Conservation (phyloP, 1,140 invertebrate genomes). For the Drosophila funebris region DNA sequence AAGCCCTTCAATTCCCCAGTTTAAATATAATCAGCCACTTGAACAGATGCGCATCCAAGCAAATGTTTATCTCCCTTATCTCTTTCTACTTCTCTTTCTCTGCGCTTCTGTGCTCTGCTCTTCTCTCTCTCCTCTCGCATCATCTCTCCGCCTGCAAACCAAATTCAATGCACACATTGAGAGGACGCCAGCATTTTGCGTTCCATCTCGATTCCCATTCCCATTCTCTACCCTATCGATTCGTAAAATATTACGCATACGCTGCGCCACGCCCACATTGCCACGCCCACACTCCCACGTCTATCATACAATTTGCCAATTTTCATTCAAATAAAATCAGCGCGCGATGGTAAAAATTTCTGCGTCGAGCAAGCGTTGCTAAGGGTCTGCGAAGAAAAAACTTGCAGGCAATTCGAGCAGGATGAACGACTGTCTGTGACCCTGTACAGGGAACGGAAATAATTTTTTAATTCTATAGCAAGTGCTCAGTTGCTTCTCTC, state of each 20-base stretch:
- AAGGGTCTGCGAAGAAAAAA: neutral
- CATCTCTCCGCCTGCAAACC: neutral
- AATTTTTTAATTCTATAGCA: too few relatives aligned
- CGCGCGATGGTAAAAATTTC: slow-evolving; percentile 46
- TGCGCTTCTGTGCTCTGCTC: too few relatives aligned
- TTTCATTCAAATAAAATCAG: slow-evolving; percentile 81
- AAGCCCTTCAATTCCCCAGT: slow-evolving; percentile 33
- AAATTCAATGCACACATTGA: slow-evolving; percentile 6
- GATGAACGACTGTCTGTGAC: neutral
- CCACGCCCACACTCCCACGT: slow-evolving; percentile 60
- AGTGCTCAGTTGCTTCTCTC: too few relatives aligned
- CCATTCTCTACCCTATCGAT: slow-evolving; percentile 9
- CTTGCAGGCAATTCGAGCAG: neutral
- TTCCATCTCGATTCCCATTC: neutral
- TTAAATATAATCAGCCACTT: slow-evolving; percentile 77
- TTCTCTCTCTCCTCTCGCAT: neutral
- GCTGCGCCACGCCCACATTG: slow-evolving; percentile 56
- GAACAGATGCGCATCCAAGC: slow-evolving; percentile 75
- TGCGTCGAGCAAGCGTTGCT: neutral
- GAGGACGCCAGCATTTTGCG: slow-evolving; percentile 18
- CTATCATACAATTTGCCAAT: slow-evolving; percentile 80
- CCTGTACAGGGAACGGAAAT: too few relatives aligned
- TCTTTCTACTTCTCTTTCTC: neutral
- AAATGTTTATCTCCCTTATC: slow-evolving; percentile 34
- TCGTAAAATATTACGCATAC: slow-evolving; percentile 75